A percentile compares a stretch with the other conserved stretches of the same genome.
Conservation (phyloP, 2,113 vertebrate genomes). For the Oryctolagus cuniculus region DNA sequence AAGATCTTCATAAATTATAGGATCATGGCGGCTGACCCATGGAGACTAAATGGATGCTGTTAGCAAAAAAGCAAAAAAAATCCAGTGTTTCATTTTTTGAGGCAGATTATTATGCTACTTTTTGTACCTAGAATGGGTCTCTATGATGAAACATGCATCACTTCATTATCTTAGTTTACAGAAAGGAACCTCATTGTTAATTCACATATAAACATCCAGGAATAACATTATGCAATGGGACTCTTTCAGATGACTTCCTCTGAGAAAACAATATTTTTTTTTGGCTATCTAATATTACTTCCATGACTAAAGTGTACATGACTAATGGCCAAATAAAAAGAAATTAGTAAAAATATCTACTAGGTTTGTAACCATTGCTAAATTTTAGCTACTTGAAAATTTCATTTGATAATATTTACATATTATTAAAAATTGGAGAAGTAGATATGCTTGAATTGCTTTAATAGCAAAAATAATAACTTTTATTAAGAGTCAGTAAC, state of each 20-base stretch:
- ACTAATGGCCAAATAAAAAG: not conserved
- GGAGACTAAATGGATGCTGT: not conserved
- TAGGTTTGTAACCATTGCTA: not conserved
- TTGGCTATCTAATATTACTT: not conserved
- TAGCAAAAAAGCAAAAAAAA: not conserved
- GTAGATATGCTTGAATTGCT: not conserved
- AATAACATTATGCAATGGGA: not conserved
- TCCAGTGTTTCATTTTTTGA: not conserved
- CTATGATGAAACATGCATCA: not conserved
- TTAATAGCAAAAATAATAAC: conserved; percentile 47
- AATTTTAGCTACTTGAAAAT: not conserved
- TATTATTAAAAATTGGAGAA: conserved; percentile 8
- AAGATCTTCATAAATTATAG: not conserved
- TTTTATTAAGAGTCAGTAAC: conserved; percentile 75
- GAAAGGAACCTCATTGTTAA: not conserved
- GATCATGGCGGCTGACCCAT: not conserved
- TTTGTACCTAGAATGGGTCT: not conserved
- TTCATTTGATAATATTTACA: not conserved
- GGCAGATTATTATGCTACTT: not conserved
- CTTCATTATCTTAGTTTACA: not conserved
- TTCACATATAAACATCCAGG: not conserved
- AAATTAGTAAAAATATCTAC: not conserved
- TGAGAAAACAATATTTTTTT: not conserved
- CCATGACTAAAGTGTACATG: not conserved
- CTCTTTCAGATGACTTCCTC: not conserved